These are phyloP conservation scores for Botrylloides violaceus DNA, from an alignment of 23 tunicate species.

Conservation along the genomic window DNA sequence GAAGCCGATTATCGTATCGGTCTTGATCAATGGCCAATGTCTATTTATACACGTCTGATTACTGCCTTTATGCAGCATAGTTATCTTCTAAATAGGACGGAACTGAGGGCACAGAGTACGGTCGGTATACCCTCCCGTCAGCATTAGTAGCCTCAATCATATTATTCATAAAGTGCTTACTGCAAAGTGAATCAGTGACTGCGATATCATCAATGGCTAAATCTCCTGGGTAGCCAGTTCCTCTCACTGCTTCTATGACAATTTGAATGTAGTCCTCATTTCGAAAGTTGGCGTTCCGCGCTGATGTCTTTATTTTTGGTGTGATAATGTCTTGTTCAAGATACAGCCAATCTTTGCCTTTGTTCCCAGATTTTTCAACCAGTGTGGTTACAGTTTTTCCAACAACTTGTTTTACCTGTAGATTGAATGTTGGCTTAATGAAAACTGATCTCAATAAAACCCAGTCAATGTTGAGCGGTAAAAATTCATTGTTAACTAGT, in stretches of 20 bases:
- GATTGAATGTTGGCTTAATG: background rate
- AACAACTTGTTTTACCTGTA: slow-evolving; percentile 40
- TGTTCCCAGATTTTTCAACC: slow-evolving; percentile 50
- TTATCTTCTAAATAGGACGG: too few relatives aligned
- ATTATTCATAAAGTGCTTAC: too few relatives aligned
- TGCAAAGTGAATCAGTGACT: slow-evolving; percentile 70
- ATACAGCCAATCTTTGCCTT: slow-evolving; percentile 56
- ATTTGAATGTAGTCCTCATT: slow-evolving; percentile 23
- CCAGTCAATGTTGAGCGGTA: too few relatives aligned
- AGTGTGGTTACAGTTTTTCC: slow-evolving; percentile 25
- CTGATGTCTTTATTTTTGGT: slow-evolving; percentile 7
- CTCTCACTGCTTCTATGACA: slow-evolving; percentile 67
- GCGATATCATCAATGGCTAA: slow-evolving; percentile 85
- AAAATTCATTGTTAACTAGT: too few relatives aligned
- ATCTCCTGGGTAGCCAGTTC: slow-evolving; percentile 93
- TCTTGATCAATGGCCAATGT: too few relatives aligned
- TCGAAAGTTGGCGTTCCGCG: background rate
- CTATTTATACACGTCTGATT: too few relatives aligned
- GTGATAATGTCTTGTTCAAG: slow-evolving; percentile 52
- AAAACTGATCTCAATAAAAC: too few relatives aligned
- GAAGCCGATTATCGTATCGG: too few relatives aligned
- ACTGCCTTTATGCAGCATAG: too few relatives aligned
- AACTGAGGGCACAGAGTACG: too few relatives aligned
- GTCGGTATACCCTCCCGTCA: too few relatives aligned
- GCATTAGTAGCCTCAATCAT: too few relatives aligned